Conservation (phyloP, 2,113 vertebrate genomes). For the Antennarius striatus region DNA sequence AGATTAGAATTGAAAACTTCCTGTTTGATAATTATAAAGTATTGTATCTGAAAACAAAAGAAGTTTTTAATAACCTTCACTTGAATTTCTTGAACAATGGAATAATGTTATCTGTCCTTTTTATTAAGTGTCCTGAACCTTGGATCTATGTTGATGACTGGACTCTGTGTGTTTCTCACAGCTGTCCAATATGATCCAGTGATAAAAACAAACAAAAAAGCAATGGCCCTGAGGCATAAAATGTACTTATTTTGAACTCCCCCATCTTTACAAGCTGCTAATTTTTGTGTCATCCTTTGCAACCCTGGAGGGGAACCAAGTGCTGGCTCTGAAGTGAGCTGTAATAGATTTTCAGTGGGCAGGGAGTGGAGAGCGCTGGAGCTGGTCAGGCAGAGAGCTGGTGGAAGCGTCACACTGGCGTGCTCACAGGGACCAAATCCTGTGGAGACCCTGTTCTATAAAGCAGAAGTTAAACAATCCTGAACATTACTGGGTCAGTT, state of each 20-base stretch:
- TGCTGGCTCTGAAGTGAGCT: slow-evolving; percentile 53
- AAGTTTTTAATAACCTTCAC: slow-evolving; percentile 47
- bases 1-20: slow-evolving; percentile 53
- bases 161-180: slow-evolving; percentile 35
- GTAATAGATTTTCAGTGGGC: slow-evolving; percentile 67
- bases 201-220: slow-evolving; percentile 36
- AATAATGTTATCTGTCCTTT: slow-evolving; percentile 73
- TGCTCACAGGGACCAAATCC: slow-evolving; percentile 58
- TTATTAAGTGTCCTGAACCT: slow-evolving; percentile 30
- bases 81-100: slow-evolving; percentile 16
- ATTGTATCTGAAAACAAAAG: slow-evolving; percentile 53
- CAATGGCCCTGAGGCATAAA: slow-evolving; percentile 36
- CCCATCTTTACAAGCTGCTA: slow-evolving; percentile 23
- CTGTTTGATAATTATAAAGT: slow-evolving; percentile 28
- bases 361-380: slow-evolving; percentile 46
- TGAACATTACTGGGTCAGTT: slow-evolving; percentile 62
- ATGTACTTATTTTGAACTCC: slow-evolving; percentile 30
- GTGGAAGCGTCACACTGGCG: slow-evolving; percentile 51
- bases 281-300: slow-evolving; percentile 55
- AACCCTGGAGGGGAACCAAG: slow-evolving; percentile 59
- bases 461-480: slow-evolving; percentile 72
- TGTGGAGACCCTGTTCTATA: slow-evolving; percentile 70
- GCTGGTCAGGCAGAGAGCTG: slow-evolving; percentile 49
- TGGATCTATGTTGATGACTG: slow-evolving; percentile 17
- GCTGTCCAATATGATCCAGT: slow-evolving; percentile 50